phyloP scores from a whole-genome alignment of 2,888 invertebrate genomes.

The Campoletis raptor region DNA sequence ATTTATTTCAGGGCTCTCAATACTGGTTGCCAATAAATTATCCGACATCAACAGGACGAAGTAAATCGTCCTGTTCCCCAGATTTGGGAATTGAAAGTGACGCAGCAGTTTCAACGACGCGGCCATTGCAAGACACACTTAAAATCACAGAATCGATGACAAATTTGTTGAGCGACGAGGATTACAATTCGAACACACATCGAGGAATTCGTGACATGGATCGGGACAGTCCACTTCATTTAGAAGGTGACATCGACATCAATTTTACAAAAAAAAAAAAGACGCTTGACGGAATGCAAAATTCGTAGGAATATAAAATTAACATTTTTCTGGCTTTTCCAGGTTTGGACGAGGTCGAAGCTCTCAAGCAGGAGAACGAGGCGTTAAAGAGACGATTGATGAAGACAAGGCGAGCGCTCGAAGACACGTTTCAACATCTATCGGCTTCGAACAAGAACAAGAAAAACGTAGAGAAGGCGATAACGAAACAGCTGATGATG shows the following conservation, averaged over 20 bases:
- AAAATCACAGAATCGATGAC: constrained; percentile 84
- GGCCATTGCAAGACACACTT: constrained; percentile 81
- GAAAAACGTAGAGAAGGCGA: constrained; percentile 93
- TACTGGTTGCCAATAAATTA: constrained; percentile 81
- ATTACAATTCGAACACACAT: constrained; percentile 75
- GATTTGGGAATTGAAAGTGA: constrained; percentile 97
- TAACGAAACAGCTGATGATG: constrained; percentile 84
- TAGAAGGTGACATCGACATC: constrained; percentile 77
- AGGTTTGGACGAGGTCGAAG: constrained; percentile 84
- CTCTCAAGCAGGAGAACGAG: constrained; percentile 89
- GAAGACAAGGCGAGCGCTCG: constrained; percentile 90
- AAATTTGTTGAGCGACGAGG: constrained; percentile 82
- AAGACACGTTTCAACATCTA: constrained; percentile 91
- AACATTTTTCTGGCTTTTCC: constrained; percentile 24
- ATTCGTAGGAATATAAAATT: neutral
- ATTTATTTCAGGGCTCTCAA: constrained; percentile 76
- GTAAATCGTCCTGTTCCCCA: constrained; percentile 88
- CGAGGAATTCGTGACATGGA: constrained; percentile 77
- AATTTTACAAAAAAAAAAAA: neutral
- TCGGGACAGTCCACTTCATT: constrained; percentile 81
- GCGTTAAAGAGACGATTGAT: constrained; percentile 90
- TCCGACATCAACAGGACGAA: constrained; percentile 78
- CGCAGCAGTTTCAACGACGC: constrained; percentile 78
- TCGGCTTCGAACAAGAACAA: constrained; percentile 92
- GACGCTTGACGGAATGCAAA: neutral